Base-by-base conservation (phyloP, 2,113 vertebrate species). In the Myotis yumanensis region DNA sequence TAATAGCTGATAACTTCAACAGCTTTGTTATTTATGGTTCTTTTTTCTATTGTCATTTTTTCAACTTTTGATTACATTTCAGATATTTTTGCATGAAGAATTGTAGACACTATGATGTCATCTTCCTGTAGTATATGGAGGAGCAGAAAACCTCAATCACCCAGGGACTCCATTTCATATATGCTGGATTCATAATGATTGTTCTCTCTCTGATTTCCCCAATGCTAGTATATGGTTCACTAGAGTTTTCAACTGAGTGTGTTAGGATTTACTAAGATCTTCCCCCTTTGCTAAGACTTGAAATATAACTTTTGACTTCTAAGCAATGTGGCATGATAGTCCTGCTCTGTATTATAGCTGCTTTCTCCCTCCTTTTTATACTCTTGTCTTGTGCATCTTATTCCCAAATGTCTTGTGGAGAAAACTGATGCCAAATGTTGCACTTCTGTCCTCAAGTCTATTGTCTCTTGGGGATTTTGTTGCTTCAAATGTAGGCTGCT, bases 31-130 rank as follows among this genome's bases (percentile, higher is more conserved):
- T 30, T 6, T 69, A 9, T 17, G 1, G 10, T 48, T 89, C 23
- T 68, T 62, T 80, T 62, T 84, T n/a, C 12, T 80, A 69, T 22
- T 83, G 5, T 30, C 8, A 76, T 64, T 91, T 48, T 62, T 90
- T 51, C 0, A 54, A 62, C 8, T 32, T 93, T 94, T 59, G 6
- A 25, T 62, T 88, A 79, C 59, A 69, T 57, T 90, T 28, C 32
- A 80, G 66, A 64, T 25, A n/a, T 71, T 93, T 88, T 93, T 88
- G 3, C 66, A 79, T 90, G 17, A 73, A 87, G 57, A 73, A 43
- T 20, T 35, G 30, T 22, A 68, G 66, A 25, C 4, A 90, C 0
- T 71, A 66, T 72, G 40, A 40, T 51, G 23, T n/a, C n/a, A n/a
- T 75, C 15, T 30, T 46, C 17, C 22, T 89, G 17, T 35, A 59